A percentile compares a stretch with the other conserved stretches of the same genome.
Conservation (phyloP, 2,113 vertebrate genomes). For the Spea bombifrons region DNA sequence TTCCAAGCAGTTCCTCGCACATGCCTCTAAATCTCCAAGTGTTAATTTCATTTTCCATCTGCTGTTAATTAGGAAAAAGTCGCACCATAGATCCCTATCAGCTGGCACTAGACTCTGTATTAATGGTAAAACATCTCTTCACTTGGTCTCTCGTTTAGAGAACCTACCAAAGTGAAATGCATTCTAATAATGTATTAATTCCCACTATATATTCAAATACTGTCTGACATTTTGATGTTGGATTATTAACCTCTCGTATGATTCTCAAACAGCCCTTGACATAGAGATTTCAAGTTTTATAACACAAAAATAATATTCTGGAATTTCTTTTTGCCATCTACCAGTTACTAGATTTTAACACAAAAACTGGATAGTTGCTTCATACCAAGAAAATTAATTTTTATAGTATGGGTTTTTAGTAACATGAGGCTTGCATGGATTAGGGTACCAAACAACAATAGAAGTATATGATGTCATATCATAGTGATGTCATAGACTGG, state of each 20-base stretch:
- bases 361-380: too few relatives aligned
- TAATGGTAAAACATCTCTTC: neutral
- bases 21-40: neutral
- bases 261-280: neutral
- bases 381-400: too few relatives aligned
- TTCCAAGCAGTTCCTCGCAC: neutral
- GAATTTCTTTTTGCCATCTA: too few relatives aligned
- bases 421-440: too few relatives aligned
- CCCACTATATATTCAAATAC: slow-evolving; percentile 18
- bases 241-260: slow-evolving; percentile 11
- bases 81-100: slow-evolving; percentile 12
- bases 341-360: too few relatives aligned
- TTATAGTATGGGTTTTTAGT: too few relatives aligned
- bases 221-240: neutral
- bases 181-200: slow-evolving; percentile 17
- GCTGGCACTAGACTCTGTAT: neutral
- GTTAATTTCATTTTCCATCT: slow-evolving; percentile 23
- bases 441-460: too few relatives aligned
- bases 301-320: too few relatives aligned
- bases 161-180: slow-evolving; percentile 1
- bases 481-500: too few relatives aligned
- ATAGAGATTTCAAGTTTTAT: neutral
- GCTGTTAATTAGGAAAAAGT: slow-evolving; percentile 20
- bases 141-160: neutral
- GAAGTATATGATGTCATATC: too few relatives aligned